These are phyloP conservation scores for Polydrusus cervinus DNA, from an alignment of 2,888 invertebrate genomes.

Conservation along the genomic window DNA sequence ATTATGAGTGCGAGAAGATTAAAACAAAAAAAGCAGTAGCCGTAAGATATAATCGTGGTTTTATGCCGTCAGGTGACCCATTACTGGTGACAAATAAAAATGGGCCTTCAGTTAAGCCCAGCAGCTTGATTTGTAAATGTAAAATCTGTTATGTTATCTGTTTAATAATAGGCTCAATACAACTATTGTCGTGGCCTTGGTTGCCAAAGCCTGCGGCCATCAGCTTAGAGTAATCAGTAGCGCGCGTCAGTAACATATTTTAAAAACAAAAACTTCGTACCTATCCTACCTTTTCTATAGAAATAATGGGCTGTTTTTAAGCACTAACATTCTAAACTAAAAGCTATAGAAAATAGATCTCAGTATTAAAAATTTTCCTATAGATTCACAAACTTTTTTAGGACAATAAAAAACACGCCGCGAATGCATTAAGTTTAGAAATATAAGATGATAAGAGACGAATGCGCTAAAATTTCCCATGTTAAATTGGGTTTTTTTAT, in stretches of 20 bases:
- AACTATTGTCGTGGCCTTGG: conserved; percentile 70
- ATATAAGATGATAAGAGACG: too few relatives aligned
- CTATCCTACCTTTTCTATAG: neutral
- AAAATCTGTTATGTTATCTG: conserved; percentile 59
- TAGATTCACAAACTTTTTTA: too few relatives aligned
- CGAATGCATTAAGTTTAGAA: too few relatives aligned
- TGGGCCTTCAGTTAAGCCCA: conserved; percentile 43
- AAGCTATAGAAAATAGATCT: too few relatives aligned
- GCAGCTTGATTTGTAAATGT: conserved; percentile 42
- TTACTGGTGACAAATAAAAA: conserved; percentile 43
- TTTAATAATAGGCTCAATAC: conserved; percentile 63
- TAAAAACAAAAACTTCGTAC: neutral
- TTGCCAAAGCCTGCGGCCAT: conserved; percentile 42
- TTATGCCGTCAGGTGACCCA: conserved; percentile 33
- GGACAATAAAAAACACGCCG: too few relatives aligned
- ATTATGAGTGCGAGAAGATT: conserved; percentile 4
- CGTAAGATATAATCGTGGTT: conserved; percentile 33
- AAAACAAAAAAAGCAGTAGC: conserved; percentile 34
- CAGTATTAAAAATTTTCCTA: too few relatives aligned
- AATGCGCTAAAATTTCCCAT: too few relatives aligned
- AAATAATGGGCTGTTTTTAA: too few relatives aligned
- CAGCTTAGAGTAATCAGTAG: conserved; percentile 9
- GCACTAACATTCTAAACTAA: too few relatives aligned
- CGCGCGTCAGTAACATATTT: neutral
- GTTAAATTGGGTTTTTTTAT: too few relatives aligned